Evolutionary conservation across 2,888 invertebrate genomes (phyloP).

Genomic region (Heliconius charithonia): DNA sequence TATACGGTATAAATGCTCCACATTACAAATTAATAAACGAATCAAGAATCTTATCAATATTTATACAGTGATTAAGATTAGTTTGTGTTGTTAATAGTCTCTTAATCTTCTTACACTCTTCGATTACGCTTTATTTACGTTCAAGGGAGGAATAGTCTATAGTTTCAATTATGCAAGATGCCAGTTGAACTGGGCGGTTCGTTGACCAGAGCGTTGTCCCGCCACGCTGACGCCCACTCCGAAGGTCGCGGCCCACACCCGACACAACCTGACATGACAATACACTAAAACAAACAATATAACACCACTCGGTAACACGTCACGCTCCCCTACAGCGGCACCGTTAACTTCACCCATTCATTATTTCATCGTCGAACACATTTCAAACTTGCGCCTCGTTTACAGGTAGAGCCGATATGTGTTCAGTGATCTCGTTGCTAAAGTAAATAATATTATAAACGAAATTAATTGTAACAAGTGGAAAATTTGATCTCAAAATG

Average conservation of each 20-base stretch:
- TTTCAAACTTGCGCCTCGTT: slow-evolving; percentile 53
- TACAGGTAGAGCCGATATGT: slow-evolving; percentile 82
- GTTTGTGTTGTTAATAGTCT: slow-evolving; percentile 48
- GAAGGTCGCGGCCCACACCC: slow-evolving; percentile 79
- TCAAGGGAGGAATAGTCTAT: slow-evolving; percentile 57
- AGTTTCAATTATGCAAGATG: slow-evolving; percentile 62
- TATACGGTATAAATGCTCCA: slow-evolving; percentile 81
- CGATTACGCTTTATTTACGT: slow-evolving; percentile 52
- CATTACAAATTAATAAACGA: slow-evolving; percentile 64
- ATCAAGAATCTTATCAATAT: slow-evolving; percentile 65
- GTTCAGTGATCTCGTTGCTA: slow-evolving; percentile 77
- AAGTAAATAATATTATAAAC: slow-evolving; percentile 70
- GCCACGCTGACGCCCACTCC: slow-evolving; percentile 75
- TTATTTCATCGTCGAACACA: slow-evolving; percentile 59
- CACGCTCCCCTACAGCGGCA: slow-evolving; percentile 37
- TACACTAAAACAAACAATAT: slow-evolving; percentile 21
- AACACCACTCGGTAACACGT: slow-evolving; percentile 13
- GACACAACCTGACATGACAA: slow-evolving; percentile 51
- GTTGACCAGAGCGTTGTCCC: slow-evolving; percentile 82
- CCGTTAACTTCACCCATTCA: slow-evolving; percentile 37
- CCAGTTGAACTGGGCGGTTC: slow-evolving; percentile 79
- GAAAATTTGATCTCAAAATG: slow-evolving; percentile 84
- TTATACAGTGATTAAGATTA: slow-evolving; percentile 56
- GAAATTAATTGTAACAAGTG: slow-evolving; percentile 61
- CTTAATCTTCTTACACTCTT: slow-evolving; percentile 27